Percentiles rank a stretch among this genome's conserved stretches.
These are phyloP conservation scores for Dexiosoma caninum DNA, from an alignment of 2,888 invertebrate genomes.

Conservation along the genomic window DNA sequence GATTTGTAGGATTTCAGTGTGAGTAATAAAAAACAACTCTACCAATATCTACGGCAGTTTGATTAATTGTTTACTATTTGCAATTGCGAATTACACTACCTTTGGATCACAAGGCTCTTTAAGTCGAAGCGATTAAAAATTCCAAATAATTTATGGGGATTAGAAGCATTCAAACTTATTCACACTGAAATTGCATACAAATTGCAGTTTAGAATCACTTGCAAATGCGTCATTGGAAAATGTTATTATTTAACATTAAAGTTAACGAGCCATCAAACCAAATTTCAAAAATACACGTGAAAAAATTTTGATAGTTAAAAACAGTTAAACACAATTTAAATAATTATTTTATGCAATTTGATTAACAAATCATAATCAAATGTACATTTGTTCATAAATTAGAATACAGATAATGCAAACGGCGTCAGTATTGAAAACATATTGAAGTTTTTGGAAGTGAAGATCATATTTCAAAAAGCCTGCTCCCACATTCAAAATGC, in stretches of 20 bases:
- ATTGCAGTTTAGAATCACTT: constrained; percentile 4
- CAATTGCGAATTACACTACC: neutral
- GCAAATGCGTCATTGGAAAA: neutral
- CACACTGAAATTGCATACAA: constrained; percentile 47
- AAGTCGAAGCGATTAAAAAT: constrained; percentile 31
- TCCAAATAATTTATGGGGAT: constrained; percentile 11
- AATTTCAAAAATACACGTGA: neutral
- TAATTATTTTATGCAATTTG: too few species aligned
- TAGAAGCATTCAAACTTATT: neutral
- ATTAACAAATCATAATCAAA: too few species aligned
- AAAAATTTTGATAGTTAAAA: too few species aligned
- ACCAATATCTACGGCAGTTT: neutral
- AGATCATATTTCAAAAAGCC: too few species aligned
- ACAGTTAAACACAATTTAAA: too few species aligned
- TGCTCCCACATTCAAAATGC: too few species aligned
- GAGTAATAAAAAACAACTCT: constrained; percentile 28
- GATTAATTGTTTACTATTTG: neutral
- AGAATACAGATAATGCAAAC: too few species aligned
- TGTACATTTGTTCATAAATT: too few species aligned
- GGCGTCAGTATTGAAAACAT: too few species aligned
- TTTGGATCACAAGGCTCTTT: neutral
- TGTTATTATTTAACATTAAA: neutral
- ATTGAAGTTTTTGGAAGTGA: too few species aligned
- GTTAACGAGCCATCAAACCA: neutral
- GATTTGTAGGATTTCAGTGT: constrained; percentile 16